Base-by-base conservation (phyloP, 2,888 invertebrate species). In the Ariolimax columbianus region DNA sequence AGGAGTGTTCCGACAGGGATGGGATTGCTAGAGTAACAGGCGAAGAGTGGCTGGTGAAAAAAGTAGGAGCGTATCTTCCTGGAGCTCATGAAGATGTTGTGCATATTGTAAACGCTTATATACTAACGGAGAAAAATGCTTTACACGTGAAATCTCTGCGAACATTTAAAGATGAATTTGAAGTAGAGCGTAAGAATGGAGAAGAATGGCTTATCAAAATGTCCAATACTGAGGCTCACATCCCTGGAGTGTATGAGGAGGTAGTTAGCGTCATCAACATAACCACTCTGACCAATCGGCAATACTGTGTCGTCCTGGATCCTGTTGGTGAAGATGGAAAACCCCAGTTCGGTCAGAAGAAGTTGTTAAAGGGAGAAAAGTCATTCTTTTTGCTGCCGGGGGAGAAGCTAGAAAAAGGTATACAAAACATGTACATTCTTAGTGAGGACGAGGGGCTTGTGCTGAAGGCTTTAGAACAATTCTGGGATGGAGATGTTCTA, bases 201-300 rank as follows among this genome's bases (percentile, higher is more conserved):
- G 95, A 95, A 86, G 94, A 95, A 90, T 95, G 95, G 95, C 89
- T 95, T 70, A 93, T 95, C 40, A 94, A 93, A 33, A 91, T 94
- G 90, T 86, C 90, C 3, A 94, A 95, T 88, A 93, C 94, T 23
- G 95, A 95, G 84, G 93, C 94, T 14, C 95, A 95, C 88, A 95
- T 95, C 86, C 95, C 95, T 19, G 92, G 92, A 84, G 95, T 95
- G 0, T 95, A 95, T 89, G 95, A 95, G 90, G 92, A 94, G 91
- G 93, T 95, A 9, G 91, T 94, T 6, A 94, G 93, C 36, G 92
- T 93, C 7, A 93, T 94, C 14, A 90, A 93, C 79, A 94, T 95
- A 68, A 94, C 94, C 0, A 94, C 95, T 0, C 91, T 95, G 30
- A 95, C 89, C 47, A 94, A 94, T 88, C 89, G 95, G 17, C 94